Evolutionary conservation across 2,888 invertebrate species (phyloP).

Genomic region (Hipparchia sbordonii): DNA sequence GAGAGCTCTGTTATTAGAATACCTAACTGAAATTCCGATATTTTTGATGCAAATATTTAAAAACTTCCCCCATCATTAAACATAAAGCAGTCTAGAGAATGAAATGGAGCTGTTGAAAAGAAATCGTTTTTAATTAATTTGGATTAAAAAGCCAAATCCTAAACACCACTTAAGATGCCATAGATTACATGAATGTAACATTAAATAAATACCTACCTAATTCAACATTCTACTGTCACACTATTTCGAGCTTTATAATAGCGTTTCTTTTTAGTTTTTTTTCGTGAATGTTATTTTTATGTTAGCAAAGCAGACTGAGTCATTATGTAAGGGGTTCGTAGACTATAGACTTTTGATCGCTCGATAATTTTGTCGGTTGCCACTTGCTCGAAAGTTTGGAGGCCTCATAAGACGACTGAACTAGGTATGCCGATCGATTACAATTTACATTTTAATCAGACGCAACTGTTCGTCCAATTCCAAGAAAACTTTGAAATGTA

Average conservation of each 20-base stretch:
- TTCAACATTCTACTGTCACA: slow-evolving; percentile 47
- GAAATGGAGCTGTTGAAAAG: not conserved
- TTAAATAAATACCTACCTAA: slow-evolving; percentile 41
- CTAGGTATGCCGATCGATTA: no score
- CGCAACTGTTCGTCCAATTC: not conserved
- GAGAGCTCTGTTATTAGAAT: not conserved
- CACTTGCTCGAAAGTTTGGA: no score
- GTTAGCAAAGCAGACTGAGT: slow-evolving; percentile 35
- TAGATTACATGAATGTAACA: slow-evolving; percentile 44
- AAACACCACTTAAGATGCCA: slow-evolving; percentile 61
- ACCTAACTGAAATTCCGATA: not conserved
- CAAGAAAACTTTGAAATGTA: no score
- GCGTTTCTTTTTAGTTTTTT: slow-evolving; percentile 21
- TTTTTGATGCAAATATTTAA: not conserved
- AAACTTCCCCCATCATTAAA: not conserved
- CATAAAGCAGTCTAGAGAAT: not conserved
- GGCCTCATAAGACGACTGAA: no score
- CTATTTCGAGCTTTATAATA: slow-evolving; percentile 33
- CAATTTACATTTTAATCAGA: not conserved
- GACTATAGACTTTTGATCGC: slow-evolving; percentile 41
- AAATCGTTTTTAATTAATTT: slow-evolving; percentile 1
- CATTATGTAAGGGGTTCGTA: slow-evolving; percentile 52
- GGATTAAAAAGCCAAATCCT: not conserved
- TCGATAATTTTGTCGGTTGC: not conserved
- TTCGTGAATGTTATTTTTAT: slow-evolving; percentile 32